Conservation (phyloP, 2,113 vertebrate species). For the Menura novaehollandiae region DNA sequence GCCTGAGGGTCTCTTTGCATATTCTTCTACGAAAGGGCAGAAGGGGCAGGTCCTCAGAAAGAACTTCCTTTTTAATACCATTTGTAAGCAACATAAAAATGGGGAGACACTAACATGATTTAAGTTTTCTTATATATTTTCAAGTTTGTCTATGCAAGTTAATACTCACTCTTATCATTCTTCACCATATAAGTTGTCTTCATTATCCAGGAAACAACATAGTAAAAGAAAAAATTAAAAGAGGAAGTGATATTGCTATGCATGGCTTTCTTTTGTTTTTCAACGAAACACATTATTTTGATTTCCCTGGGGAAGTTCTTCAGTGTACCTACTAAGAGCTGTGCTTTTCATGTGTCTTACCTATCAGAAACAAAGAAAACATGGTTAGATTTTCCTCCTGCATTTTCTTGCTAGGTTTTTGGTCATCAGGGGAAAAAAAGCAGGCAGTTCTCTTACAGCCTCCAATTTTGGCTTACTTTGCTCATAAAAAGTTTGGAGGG, state of each 20-base stretch:
- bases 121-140: neutral
- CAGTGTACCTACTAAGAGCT: neutral
- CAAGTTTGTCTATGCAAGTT: neutral
- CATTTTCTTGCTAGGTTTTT: neutral
- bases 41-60: neutral
- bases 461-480: neutral
- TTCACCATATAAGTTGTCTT: neutral
- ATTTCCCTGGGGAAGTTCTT: neutral
- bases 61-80: neutral
- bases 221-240: neutral
- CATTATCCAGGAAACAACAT: neutral
- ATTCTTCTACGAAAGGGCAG: neutral
- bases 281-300: neutral
- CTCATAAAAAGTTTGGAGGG: constrained; percentile 8
- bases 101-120: neutral
- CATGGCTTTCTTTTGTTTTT: neutral
- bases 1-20: neutral
- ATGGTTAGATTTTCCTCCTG: neutral
- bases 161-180: neutral
- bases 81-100: neutral
- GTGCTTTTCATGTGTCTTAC: neutral
- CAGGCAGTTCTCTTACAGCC: neutral
- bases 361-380: neutral
- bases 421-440: neutral
- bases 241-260: neutral